Base-by-base conservation (phyloP, 2,113 vertebrate genomes). In the Gymnogyps californianus region DNA sequence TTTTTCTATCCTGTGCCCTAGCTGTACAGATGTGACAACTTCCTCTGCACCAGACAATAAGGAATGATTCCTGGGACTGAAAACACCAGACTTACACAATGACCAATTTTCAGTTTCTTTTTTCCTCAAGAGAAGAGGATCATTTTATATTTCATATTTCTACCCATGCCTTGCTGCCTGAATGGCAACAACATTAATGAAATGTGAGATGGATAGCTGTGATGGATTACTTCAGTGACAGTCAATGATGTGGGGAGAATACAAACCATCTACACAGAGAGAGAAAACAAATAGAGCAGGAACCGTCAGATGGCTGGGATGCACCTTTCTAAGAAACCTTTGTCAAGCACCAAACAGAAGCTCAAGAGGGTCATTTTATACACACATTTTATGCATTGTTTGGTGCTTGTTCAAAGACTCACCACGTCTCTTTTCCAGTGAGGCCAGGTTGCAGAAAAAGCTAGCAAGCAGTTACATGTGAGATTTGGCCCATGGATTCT, bases 21-120 rank as follows among this genome's bases (percentile, higher is more conserved):
- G 28, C 29, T 89, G 21, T 86, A 54, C 72, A 83, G 58, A 74
- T 67, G 46, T 87, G 78, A 78, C 72, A 59, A 88, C 13, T 97
- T 96, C 74, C 85, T 95, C 91, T 96, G 55, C 55, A 67, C 20
- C 65, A 84, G 78, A 96, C 70, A 90, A 92, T 71, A 66, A 74
- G 38, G 28, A 91, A 59, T n/a, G 36, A 75, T 88, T 87, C 67
- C 77, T 85, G 34, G 26, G 42, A 77, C 22, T 75, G 44, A 87
- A 93, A 96, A 62, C 11, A 52, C 16, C 15, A 82, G 19, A 65
- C 9, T 90, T 76, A 74, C 26, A 66, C 74, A 66, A 62, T 72
- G 70, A 62, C 18, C 38, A 57, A 34, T 92, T 93, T 92, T 90
- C 40, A 65, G 32, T 82, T 93, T 89, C 29, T 96, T 70, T 85